Conservation (phyloP, 2,113 vertebrate genomes). For the Ceyx melanurus region DNA sequence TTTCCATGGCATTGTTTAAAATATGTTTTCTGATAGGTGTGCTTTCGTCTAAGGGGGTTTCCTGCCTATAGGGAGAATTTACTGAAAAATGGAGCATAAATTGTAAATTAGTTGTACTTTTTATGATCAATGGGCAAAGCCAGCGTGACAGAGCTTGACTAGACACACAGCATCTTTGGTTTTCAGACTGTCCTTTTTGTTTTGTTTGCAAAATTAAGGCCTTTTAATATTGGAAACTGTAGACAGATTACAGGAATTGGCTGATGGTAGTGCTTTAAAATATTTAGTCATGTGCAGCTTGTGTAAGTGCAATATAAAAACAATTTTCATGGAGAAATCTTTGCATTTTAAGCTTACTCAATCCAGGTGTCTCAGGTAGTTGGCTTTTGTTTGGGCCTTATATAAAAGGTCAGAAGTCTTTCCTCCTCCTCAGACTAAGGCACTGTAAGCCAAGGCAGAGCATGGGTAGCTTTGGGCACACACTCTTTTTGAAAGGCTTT, state of each 20-base stretch:
- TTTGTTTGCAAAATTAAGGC: background rate
- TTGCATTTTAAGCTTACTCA: background rate
- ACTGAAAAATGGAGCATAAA: background rate
- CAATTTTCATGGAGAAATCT: background rate
- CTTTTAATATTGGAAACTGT: background rate
- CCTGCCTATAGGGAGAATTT: background rate
- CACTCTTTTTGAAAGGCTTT: background rate
- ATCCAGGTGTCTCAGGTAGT: background rate
- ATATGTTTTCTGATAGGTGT: background rate
- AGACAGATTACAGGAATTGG: background rate
- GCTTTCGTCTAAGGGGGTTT: background rate
- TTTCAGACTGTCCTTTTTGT: background rate
- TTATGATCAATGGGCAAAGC: background rate
- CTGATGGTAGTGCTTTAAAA: background rate
- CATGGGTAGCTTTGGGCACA: background rate
- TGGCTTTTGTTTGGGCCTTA: background rate
- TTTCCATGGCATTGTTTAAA: background rate
- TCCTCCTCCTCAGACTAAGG: background rate
- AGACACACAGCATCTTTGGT: background rate
- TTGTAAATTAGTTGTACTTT: accelerated
- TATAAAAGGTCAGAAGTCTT: background rate
- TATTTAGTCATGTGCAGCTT: background rate
- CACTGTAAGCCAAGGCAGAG: background rate
- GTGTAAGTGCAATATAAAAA: background rate
- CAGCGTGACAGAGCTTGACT: background rate